Conservation (phyloP, 2,888 invertebrate genomes). For the Carabus problematicus region DNA sequence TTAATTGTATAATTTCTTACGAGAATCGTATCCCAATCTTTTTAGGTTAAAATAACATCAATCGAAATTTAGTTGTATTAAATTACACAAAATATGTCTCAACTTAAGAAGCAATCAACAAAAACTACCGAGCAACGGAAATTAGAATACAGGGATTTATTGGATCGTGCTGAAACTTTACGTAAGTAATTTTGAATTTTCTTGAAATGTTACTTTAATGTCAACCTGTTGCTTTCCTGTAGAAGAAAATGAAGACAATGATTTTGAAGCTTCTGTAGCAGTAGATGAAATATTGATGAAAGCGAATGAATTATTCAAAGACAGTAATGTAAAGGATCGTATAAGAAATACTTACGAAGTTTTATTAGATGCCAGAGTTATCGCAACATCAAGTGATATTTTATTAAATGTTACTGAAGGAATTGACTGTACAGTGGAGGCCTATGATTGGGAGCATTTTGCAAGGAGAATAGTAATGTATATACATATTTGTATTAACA, state of each 20-base stretch:
- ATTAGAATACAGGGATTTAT: constrained; percentile 25
- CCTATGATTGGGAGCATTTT: constrained; percentile 62
- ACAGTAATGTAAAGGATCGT: constrained; percentile 51
- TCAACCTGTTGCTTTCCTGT: not conserved
- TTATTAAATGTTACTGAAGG: constrained; percentile 54
- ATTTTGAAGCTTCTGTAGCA: constrained; percentile 49
- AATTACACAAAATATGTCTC: constrained; percentile 8
- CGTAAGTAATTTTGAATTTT: constrained; percentile 25
- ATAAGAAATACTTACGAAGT: constrained; percentile 55
- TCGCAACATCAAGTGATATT: constrained; percentile 53
- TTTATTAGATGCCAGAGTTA: constrained; percentile 52
- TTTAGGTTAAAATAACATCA: too few species aligned
- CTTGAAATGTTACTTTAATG: not conserved
- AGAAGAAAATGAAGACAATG: constrained; percentile 49
- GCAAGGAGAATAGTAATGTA: constrained; percentile 61
- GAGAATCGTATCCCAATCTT: too few species aligned
- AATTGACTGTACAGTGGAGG: constrained; percentile 57
- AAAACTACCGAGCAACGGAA: constrained; percentile 35
- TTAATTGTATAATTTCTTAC: too few species aligned
- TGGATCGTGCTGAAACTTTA: constrained; percentile 33
- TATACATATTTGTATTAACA: not conserved
- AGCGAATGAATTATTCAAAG: constrained; percentile 50
- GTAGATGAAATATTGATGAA: constrained; percentile 51
- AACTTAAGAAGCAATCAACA: not conserved
- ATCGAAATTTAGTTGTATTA: too few species aligned